These are phyloP conservation scores for Odobenus rosmarus DNA, from an alignment of 2,113 vertebrate species.

Conservation along the genomic window DNA sequence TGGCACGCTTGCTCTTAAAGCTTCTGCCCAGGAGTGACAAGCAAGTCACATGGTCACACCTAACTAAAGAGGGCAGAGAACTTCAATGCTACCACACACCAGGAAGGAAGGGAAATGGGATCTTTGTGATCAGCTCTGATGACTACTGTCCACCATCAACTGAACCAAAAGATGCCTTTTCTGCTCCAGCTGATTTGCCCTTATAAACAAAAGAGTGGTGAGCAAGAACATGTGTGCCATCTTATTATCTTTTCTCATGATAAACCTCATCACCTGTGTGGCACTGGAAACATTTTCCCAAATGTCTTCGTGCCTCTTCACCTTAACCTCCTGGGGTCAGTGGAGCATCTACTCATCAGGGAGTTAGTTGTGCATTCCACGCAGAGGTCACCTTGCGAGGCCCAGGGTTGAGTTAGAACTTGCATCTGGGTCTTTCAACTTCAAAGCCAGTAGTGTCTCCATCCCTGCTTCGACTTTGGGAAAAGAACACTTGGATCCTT, in stretches of 20 bases:
- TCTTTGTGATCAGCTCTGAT: not conserved
- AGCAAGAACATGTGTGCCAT: rapidly evolving
- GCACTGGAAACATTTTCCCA: not conserved
- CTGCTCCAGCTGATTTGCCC: not conserved
- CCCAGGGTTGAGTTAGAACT: not conserved
- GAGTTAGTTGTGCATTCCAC: not conserved
- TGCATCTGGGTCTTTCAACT: not conserved
- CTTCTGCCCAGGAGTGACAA: not conserved
- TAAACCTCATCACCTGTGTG: not conserved
- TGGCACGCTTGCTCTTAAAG: not conserved
- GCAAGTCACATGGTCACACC: not conserved
- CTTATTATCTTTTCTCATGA: not conserved
- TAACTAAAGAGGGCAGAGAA: not conserved
- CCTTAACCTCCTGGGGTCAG: not conserved
- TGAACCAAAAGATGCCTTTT: not conserved
- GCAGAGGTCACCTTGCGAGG: not conserved
- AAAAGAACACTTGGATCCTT: not conserved
- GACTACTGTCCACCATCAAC: not conserved
- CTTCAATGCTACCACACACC: not conserved
- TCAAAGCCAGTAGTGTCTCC: not conserved
- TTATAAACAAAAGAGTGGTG: not conserved
- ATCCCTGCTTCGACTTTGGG: not conserved
- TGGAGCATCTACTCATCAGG: not conserved
- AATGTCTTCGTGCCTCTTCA: not conserved
- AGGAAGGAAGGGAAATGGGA: not conserved